Conservation (phyloP, 2,888 invertebrate species). For the Phalera bucephala region DNA sequence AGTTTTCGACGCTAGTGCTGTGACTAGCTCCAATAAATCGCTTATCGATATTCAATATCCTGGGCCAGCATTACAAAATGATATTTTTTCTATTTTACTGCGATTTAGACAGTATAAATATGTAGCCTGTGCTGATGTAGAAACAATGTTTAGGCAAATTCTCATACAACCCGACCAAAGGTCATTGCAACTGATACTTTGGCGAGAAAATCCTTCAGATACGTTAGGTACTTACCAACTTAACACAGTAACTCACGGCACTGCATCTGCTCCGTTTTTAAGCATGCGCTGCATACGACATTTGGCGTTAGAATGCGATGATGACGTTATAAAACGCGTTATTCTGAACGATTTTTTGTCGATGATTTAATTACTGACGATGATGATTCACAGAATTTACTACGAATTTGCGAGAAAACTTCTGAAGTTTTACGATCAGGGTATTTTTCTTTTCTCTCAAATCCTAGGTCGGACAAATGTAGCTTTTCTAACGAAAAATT, state of each 20-base stretch:
- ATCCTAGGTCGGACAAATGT: too few species aligned
- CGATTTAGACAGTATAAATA: conserved; percentile 5
- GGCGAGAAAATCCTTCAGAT: neutral
- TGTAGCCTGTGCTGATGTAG: conserved; percentile 3
- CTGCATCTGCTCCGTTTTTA: conserved; percentile 5
- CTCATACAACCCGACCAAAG: conserved; percentile 4
- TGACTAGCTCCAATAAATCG: conserved; percentile 2
- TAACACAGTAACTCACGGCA: neutral
- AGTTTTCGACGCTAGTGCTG: conserved; percentile 7
- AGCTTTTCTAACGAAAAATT: too few species aligned
- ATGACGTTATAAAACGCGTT: conserved; percentile 1
- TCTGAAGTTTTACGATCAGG: conserved; percentile 6
- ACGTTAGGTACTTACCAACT: neutral
- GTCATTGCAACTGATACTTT: conserved; percentile 3
- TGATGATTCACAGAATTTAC: too few species aligned
- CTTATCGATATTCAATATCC: conserved; percentile 5
- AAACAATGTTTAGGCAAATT: conserved; percentile 6
- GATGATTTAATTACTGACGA: too few species aligned
- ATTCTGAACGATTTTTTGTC: conserved; percentile 4
- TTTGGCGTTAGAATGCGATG: conserved; percentile 1
- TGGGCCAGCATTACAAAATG: conserved; percentile 6
- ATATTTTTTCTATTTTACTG: conserved; percentile 6
- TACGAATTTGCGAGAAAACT: conserved; percentile 1
- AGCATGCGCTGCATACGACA: conserved; percentile 5
- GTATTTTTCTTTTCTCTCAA: too few species aligned